These are phyloP conservation scores for Mustela nigripes DNA, from an alignment of 2,113 vertebrate species.

Conservation along the genomic window DNA sequence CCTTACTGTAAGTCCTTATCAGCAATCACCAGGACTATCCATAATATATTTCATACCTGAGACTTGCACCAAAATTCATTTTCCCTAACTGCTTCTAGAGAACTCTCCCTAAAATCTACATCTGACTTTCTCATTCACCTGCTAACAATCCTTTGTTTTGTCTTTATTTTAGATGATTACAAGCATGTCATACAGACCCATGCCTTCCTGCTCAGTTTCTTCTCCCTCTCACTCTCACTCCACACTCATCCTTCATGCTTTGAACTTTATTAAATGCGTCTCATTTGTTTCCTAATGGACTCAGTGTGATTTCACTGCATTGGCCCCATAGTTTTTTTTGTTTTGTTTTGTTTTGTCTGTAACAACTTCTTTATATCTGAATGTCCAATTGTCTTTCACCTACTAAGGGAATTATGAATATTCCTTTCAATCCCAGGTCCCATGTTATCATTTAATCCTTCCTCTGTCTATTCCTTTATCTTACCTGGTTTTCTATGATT, in stretches of 20 bases:
- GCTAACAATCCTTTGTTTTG: neutral
- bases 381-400: neutral
- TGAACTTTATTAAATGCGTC: neutral
- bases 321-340: neutral
- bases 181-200: neutral
- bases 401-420: neutral
- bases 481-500: neutral
- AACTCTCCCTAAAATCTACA: neutral
- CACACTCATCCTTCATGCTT: neutral
- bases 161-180: neutral
- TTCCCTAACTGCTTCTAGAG: neutral
- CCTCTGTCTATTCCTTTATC: neutral
- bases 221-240: neutral
- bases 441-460: neutral
- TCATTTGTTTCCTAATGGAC: neutral
- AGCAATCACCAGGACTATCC: neutral
- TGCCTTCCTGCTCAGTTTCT: neutral
- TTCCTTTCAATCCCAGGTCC: neutral
- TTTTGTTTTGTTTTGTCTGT: neutral
- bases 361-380: neutral
- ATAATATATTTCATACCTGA: neutral
- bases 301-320: neutral
- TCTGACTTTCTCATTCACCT: neutral
- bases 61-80: neutral
- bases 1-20: neutral